phyloP scores from a whole-genome alignment of 2,113 vertebrate genomes.

The Onychostruthus taczanowskii region DNA sequence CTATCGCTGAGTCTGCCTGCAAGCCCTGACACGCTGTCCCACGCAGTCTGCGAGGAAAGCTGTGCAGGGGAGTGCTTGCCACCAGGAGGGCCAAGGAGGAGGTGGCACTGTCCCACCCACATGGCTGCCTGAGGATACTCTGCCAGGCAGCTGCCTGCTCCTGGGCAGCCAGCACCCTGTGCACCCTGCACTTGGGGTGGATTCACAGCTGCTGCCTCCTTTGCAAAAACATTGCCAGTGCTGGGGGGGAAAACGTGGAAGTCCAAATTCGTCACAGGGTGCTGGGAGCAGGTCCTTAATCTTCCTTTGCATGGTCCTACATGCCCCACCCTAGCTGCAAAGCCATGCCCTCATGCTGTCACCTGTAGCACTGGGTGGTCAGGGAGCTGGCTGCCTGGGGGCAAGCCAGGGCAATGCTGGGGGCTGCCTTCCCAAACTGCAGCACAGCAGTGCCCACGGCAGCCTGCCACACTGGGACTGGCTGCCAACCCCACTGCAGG shows the following conservation, averaged over 20 bases:
- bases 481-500: rapidly evolving
- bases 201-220: background rate
- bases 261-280: background rate
- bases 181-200: background rate
- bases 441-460: background rate
- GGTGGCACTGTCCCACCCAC: background rate
- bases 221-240: background rate
- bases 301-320: background rate
- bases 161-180: background rate
- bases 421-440: rapidly evolving
- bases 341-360: rapidly evolving
- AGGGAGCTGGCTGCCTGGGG: background rate
- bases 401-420: background rate
- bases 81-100: rapidly evolving
- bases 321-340: rapidly evolving
- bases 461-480: background rate
- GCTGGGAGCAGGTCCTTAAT: background rate
- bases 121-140: background rate
- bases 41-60: rapidly evolving
- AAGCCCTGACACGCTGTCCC: background rate
- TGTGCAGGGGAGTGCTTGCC: background rate
- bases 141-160: background rate
- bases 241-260: background rate
- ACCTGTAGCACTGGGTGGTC: too few species aligned
- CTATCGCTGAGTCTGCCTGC: rapidly evolving